Base-by-base conservation (phyloP, 2,797 vertebrate species). In the Centroberyx gerrardi region DNA sequence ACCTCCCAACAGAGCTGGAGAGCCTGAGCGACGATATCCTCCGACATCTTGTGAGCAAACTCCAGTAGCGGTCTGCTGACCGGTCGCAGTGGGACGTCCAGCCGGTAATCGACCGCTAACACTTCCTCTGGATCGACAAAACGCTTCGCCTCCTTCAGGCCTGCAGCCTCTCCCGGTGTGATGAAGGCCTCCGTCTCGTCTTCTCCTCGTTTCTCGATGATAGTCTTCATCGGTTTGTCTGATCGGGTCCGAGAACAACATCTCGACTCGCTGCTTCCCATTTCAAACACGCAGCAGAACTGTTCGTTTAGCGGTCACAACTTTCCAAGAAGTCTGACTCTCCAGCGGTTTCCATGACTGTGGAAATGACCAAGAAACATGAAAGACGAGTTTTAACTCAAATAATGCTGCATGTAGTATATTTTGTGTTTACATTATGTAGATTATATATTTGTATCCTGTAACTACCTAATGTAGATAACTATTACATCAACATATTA, bases 181-280 rank as follows among this genome's bases (percentile, higher is more conserved):
- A 91, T 1, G 76, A 91, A 8, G 78, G 72, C 64, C 27, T 74
- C 40, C 22, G 90, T 88, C 65, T 95, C 94, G 0, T 94, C 92
- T 4, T 89, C 77, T 0, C 53, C 4, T 72, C 0, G 65, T 44
- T 5, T 65, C 69, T 75, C 27, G 68, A 17, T 8, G 38, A 42
- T 15, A 6, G 58, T 54, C 53, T 92, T 85, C 42, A 71, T 79
- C 60, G 80, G 85, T 31, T 87, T 62, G 7, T 87, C 17, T 0
- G 5, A 3, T 8, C 68, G 0, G 56, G 18, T n/a, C 27, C 2
- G 5, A 46, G 36, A 28, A 6, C 53, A 28, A 31, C 42, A 72
- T 31, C 68, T 96, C 49, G 96, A 97, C 86, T 94, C 94, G 49
- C 94, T 87, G 84, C 96, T 96, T 89, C 96, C 96, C 96, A 97